Evolutionary conservation across 2,888 invertebrate genomes (phyloP), one percentile per base, ranked within the genome.

Genomic region (Drosophila macrospina): DNA sequence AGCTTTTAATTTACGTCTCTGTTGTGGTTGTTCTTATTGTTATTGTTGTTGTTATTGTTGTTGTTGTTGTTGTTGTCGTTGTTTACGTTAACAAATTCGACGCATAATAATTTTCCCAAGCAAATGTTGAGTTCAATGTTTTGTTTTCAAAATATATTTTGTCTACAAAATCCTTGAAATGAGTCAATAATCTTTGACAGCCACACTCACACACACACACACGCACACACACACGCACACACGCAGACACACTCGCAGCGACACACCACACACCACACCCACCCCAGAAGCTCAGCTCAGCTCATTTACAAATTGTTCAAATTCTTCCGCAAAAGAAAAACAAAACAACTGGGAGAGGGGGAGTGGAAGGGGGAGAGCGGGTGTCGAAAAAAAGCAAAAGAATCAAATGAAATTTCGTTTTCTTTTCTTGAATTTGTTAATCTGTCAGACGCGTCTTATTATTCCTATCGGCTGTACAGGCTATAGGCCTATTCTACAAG

Each of bases 251-350:
- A 36, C 15, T 30, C 0, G n/a, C 5, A 13, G 13, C 13, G 13
- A 36, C 36, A 36, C 36, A 63, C 51, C 34, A 36, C 41, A 36
- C 68, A 48, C 41, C 48, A 62, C 47, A 52, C 20, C 11, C 16
- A 36, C 37, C 37, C n/a, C 20, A 24, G 15, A 24, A 15, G 28
- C 28, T 16, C 39, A 8, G 24, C 39, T 28, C 45, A 47, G 42
- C 69, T 73, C 74, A 83, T 81, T 82, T 82, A 86, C 82, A 84
- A 84, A 86, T 84, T 80, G 74, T 61, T 70, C 42, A 82, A 86
- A 86, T 86, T 85, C 85, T 85, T 85, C 86, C 85, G 86, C 79
- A 77, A 80, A 74, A 55, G 48, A 64, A 47, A 54, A 69, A 61
- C 56, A 61, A 63, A 45, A 63, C 57, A 42, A 44, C 7, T 2